Base-by-base conservation (phyloP, 1,140 invertebrate genomes). In the Drosophila punjabiensis region DNA sequence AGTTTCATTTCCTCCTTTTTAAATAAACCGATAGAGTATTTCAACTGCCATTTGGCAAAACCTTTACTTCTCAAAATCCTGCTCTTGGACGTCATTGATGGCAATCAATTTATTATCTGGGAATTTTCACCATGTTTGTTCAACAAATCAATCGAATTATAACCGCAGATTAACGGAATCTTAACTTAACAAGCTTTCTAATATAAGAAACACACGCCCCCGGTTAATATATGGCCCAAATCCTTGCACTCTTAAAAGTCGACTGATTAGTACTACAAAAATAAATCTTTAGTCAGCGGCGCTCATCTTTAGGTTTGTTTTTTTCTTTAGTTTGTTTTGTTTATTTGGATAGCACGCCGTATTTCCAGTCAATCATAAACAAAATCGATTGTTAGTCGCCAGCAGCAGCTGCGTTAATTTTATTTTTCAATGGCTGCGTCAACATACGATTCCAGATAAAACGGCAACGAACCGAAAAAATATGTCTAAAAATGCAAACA, bases 391-490 rank as follows among this genome's bases (percentile, higher is more conserved):
- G 39, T 76, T 53, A 67, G 47, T 52, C 70, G 45, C 35, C 33
- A 52, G 63, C 43, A 56, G 33, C 68, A 73, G 70, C 68, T 73
- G 63, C 50, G 56, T 77, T 69, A 43, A 58, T 76, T 67, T 77
- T 76, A 77, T 61, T 68, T 68, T 73, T 45, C 69, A 73, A 71
- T 71, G 43, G 67, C 67, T 74, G 37, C 67, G 75, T 68, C 74
- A 69, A 78, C 75, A 58, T 24, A 45, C 24, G 58, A 52, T 78
- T 78, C 76, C 59, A 43, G 37, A 77, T 62, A 70, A 78, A 69
- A 62, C 39, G 16, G 48, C 39, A 56, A 24, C 37, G 20, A 76
- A 52, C 39, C 33, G 39, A 75, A 76, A 76, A 76, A 47, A 63
- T 61, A 48, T 60, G 35, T 59, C 52, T 73, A 63, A 55, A 63